Base-by-base conservation (phyloP, 1,140 invertebrate genomes). In the Danaus plexippus region DNA sequence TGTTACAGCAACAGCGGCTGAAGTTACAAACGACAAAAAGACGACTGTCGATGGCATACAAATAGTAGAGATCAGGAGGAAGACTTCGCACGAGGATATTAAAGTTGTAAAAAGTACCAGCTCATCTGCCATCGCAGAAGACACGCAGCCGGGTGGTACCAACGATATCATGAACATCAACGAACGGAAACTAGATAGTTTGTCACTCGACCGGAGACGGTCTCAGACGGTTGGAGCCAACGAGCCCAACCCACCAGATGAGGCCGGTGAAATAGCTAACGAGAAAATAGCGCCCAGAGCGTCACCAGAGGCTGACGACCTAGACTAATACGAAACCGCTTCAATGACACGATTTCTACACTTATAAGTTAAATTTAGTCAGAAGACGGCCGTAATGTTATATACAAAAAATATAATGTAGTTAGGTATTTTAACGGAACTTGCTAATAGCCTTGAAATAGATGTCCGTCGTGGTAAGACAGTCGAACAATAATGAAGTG, bases 131-230 rank as follows among this genome's bases (percentile, higher is more conserved):
- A 61, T 47, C 44, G 51, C 43, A 47, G 51, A 55, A 48, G 59
- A 60, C 52, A 45, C 47, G 32, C 55, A 60, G 44, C 62, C 72
- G 32, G 58, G 64, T 44, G 66, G 54, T 22, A 48, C 69, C 41
- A 68, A 62, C 15, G 63, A 63, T 10, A 52, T 61, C 42, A 56
- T 61, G 46, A 61, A 54, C 53, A 64, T 60, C n/a, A 61, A 51
- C 47, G 63, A 52, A 12, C 54, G 50, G 44, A 61, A 71, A 46
- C 64, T 67, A 47, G 70, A 75, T 55, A 70, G 64, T 43, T 62
- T 72, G 11, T 75, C 71, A 42, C 65, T 85, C 55, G 83, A 86
- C 54, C 80, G 80, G 43, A 71, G 83, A 83, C 78, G 81, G 66
- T 71, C 61, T 6, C 59, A 57, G 11, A 63, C 57, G 8, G 47